phyloP scores from a whole-genome alignment of 1,140 invertebrate genomes.

The Drosophila kanapiae region DNA sequence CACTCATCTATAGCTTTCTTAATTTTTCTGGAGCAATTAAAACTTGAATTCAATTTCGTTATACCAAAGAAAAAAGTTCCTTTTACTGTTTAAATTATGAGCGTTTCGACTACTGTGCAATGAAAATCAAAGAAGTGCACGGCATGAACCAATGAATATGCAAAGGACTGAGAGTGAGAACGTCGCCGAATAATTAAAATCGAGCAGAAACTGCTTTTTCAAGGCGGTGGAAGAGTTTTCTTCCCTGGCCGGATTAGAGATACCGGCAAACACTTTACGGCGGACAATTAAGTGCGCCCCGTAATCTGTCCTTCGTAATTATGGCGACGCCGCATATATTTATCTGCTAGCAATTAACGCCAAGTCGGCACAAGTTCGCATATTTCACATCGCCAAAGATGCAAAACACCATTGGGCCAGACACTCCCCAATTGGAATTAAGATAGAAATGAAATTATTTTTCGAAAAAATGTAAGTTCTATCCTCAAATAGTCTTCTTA shows the following conservation, averaged over 20 bases:
- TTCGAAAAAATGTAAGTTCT: not conserved
- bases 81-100: constrained; percentile 5
- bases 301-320: constrained; percentile 82
- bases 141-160: constrained; percentile 67
- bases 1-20: too few species aligned
- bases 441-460: constrained; percentile 6
- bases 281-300: constrained; percentile 74
- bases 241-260: constrained; percentile 47
- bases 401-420: constrained; percentile 29
- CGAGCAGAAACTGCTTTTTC: constrained; percentile 44
- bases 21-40: too few species aligned
- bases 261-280: constrained; percentile 65
- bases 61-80: not conserved
- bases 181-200: constrained; percentile 79
- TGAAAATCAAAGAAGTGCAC: constrained; percentile 67
- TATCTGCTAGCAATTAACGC: constrained; percentile 78
- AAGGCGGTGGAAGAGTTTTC: constrained; percentile 15
- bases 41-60: not conserved
- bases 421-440: constrained; percentile 29
- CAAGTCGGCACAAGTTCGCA: constrained; percentile 47
- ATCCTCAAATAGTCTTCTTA: not conserved
- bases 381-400: constrained; percentile 71
- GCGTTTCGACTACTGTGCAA: constrained; percentile 29
- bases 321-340: constrained; percentile 75
- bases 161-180: constrained; percentile 46